These are phyloP conservation scores for Aspidiotus rigidus DNA, from an alignment of 2,888 invertebrate species.

Conservation along the genomic window DNA sequence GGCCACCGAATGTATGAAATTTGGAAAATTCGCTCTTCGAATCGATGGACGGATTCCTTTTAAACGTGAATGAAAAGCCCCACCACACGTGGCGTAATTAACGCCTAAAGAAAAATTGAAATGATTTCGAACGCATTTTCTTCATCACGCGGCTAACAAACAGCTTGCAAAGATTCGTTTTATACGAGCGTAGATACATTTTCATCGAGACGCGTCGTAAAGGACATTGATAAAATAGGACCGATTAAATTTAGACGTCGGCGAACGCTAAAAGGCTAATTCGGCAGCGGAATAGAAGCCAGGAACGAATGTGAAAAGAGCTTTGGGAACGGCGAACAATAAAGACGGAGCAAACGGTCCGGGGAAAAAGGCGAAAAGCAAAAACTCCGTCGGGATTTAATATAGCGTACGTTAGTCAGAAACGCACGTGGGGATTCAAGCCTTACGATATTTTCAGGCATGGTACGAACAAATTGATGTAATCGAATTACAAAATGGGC, in stretches of 20 bases:
- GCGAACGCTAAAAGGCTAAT: constrained; percentile 27
- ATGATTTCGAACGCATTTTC: no score
- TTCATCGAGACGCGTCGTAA: not conserved
- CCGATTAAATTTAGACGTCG: constrained; percentile 32
- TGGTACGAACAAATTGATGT: constrained; percentile 29
- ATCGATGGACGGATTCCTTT: no score
- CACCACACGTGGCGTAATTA: no score
- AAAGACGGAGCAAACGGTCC: constrained; percentile 28
- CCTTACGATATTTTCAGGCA: constrained; percentile 8
- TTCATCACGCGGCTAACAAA: no score
- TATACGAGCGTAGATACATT: not conserved
- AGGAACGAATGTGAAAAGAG: constrained; percentile 31
- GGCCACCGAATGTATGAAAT: no score
- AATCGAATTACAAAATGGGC: constrained; percentile 29
- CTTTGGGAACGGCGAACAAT: constrained; percentile 30
- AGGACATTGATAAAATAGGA: constrained; percentile 31
- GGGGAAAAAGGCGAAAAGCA: constrained; percentile 25
- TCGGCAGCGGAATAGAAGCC: constrained; percentile 21
- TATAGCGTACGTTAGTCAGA: constrained; percentile 17
- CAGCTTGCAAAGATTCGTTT: no score
- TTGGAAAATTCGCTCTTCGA: no score
- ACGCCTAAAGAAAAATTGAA: no score
- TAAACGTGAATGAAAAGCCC: no score
- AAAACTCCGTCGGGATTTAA: constrained; percentile 31
- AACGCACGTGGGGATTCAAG: constrained; percentile 9